phyloP scores from a whole-genome alignment of 2,888 invertebrate genomes.

The Ceraclea dissimilis region DNA sequence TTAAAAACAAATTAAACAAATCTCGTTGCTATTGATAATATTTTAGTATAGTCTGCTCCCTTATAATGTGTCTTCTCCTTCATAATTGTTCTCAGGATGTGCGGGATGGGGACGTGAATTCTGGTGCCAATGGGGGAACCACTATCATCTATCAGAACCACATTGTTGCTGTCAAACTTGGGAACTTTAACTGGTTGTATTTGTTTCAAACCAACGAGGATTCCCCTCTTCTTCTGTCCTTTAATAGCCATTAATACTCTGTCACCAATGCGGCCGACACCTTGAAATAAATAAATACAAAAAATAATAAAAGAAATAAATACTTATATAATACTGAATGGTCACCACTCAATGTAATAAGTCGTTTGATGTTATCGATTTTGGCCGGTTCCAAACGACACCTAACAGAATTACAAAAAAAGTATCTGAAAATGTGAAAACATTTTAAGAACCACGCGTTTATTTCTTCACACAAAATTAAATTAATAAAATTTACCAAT shows the following conservation, averaged over 20 bases:
- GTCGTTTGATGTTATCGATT: background rate
- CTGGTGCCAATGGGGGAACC: constrained; percentile 93
- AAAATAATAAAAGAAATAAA: constrained; percentile 28
- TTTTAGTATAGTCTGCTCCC: constrained; percentile 86
- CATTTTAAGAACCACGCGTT: too few relatives aligned
- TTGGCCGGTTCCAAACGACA: too few relatives aligned
- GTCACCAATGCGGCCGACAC: constrained; percentile 62
- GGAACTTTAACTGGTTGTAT: constrained; percentile 75
- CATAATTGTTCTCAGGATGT: constrained; percentile 73
- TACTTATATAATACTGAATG: background rate
- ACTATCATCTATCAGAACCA: constrained; percentile 91
- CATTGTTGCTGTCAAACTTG: constrained; percentile 90
- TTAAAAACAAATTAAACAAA: constrained; percentile 64
- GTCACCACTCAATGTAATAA: background rate
- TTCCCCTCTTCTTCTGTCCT: constrained; percentile 91
- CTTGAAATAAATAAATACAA: too few relatives aligned
- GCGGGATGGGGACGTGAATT: constrained; percentile 92
- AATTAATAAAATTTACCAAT: too few relatives aligned
- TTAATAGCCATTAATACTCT: constrained; percentile 87
- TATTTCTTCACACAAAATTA: too few relatives aligned
- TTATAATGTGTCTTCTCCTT: constrained; percentile 74
- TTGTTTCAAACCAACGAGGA: constrained; percentile 82
- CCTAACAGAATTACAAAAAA: too few relatives aligned
- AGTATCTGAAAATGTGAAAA: too few relatives aligned
- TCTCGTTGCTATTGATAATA: constrained; percentile 81